Conservation (phyloP, 2,113 vertebrate species). For the Mustelus asterias region DNA sequence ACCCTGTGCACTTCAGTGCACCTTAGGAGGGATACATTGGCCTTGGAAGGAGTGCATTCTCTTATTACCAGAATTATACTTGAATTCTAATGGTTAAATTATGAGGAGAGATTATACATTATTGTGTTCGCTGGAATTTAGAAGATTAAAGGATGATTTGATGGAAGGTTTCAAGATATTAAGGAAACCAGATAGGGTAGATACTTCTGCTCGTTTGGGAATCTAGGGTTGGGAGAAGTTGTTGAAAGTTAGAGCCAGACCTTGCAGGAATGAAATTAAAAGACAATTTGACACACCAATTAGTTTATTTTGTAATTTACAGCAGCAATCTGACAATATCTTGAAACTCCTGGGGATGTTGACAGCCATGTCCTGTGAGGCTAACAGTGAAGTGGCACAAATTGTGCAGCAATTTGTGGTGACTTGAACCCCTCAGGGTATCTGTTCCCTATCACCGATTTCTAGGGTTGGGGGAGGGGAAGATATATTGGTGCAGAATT, state of each 20-base stretch:
- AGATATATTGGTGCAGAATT: background rate
- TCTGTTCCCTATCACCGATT: background rate
- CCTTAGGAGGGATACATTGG: background rate
- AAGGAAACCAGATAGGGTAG: background rate
- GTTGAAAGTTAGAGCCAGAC: background rate
- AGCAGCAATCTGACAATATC: background rate
- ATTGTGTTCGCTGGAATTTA: background rate
- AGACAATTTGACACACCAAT: background rate
- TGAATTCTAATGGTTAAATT: background rate
- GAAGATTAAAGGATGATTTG: background rate
- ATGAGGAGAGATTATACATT: background rate
- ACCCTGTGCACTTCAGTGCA: background rate
- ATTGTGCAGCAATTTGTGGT: background rate
- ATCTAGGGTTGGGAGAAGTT: background rate
- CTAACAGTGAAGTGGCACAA: accelerated
- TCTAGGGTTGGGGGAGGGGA: background rate
- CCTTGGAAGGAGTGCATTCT: background rate
- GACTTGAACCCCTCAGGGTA: background rate
- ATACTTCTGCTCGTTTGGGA: background rate
- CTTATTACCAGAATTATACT: background rate
- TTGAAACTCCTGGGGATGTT: background rate
- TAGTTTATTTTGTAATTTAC: background rate
- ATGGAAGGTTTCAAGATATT: background rate
- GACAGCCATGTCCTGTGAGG: background rate
- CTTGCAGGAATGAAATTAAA: background rate